Evolutionary conservation across 30 jellyfish, hydroid and myxozoan genomes (phyloP).

Genomic region (Aurelia aurita): DNA sequence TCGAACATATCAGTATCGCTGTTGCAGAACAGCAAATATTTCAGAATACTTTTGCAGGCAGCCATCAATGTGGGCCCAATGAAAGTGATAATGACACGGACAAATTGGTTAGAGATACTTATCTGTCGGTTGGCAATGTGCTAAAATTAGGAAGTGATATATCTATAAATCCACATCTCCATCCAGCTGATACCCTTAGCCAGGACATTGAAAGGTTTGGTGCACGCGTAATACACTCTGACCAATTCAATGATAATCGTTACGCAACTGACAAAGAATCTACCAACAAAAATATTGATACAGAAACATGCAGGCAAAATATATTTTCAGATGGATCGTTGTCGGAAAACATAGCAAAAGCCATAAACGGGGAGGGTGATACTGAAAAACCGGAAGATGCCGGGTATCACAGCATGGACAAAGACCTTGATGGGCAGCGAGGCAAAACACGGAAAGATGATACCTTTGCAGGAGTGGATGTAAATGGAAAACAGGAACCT

Average conservation of each 20-base stretch:
- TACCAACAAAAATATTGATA: no score
- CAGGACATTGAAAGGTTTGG: no score
- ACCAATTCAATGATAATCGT: no score
- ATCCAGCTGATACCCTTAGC: neutral
- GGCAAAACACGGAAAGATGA: neutral
- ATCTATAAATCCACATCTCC: neutral
- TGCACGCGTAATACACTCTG: no score
- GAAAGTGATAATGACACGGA: no score
- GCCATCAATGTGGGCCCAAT: no score
- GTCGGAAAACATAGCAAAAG: neutral
- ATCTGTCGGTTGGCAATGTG: neutral
- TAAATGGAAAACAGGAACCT: neutral
- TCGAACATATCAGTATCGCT: no score
- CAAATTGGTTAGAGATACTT: neutral
- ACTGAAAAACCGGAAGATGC: slow-evolving; percentile 10
- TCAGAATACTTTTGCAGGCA: no score
- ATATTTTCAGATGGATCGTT: slow-evolving; percentile 5
- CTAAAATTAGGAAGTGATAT: neutral
- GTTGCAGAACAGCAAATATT: no score
- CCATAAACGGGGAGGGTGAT: neutral
- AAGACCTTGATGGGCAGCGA: slow-evolving; percentile 6
- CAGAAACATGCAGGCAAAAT: neutral
- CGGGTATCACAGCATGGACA: slow-evolving; percentile 45
- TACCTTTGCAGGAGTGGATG: no score
- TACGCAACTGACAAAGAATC: no score